Base-by-base conservation (phyloP, 2,113 vertebrate genomes). In the Rhea pennata region DNA sequence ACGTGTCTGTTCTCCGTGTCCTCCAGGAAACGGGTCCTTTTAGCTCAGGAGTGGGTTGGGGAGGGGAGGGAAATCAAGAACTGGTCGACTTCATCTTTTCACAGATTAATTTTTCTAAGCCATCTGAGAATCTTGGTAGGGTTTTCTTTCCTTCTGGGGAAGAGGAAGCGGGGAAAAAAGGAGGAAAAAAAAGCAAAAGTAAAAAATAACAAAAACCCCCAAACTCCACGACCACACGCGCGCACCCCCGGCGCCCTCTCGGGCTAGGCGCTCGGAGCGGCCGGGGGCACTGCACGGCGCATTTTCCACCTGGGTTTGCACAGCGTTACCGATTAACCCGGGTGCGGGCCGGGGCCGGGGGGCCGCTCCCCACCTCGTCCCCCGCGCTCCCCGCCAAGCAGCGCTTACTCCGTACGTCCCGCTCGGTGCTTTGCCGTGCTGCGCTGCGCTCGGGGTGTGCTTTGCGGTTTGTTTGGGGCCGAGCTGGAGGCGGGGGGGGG, bases 1-100 rank as follows among this genome's bases (percentile, higher is more conserved):
- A 94, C 53, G 84, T 76, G 92, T 90, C 86, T 77, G 82, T 95
- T 90, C 87, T 89, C 90, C 93, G 88, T 5, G 91, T 95, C 95
- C 96, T 85, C 91, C 96, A 78, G 88, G 87, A 87, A 93, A 91
- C 15, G 26, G 77, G 81, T 96, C 94, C 93, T 93, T 95, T 92
- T 42, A 87, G 74, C 93, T 85, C 94, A 70, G 96, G 77, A 87
- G 86, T 50, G 93, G 90, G 64, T 64, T 77, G 65, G 88, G 94
- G 79, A 93, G 93, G 82, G 59, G 71, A 61, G 86, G 84, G 48
- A 58, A 85, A 70, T 96, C 88, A 96, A 88, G 90, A 95, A 95
- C 79, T n/a, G 75, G 80, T 89, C 90, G 84, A 87, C 85, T 94
- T 92, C 96, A 85, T 95, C 48, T 93, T 96, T 90, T 95, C 95